Conservation (phyloP, 2,797 vertebrate genomes). For the Rhinatrema bivittatum region DNA sequence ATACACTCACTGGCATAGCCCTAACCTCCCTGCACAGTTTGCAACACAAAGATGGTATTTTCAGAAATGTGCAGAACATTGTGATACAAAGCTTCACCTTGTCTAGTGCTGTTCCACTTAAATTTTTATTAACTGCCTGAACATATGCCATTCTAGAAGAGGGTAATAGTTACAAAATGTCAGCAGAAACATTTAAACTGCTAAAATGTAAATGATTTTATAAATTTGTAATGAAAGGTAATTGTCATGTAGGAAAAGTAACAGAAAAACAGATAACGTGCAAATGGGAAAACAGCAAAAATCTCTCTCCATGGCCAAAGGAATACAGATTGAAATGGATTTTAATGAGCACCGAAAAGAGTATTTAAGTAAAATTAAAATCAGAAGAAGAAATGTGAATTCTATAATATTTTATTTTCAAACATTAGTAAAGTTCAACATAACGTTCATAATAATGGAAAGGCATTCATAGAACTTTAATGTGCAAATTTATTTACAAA, state of each 20-base stretch:
- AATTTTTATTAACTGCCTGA: conserved; percentile 86
- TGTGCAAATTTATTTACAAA: conserved; percentile 51
- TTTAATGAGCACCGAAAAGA: conserved; percentile 66
- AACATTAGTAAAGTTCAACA: conserved; percentile 64
- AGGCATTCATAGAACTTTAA: conserved; percentile 59
- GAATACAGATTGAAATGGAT: conserved; percentile 49
- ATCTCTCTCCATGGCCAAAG: conserved; percentile 49
- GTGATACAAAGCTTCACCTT: conserved; percentile 60
- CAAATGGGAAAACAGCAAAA: conserved; percentile 54
- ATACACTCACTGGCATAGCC: conserved; percentile 59
- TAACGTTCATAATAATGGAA: conserved; percentile 59
- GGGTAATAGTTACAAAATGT: conserved; percentile 94
- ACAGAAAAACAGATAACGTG: conserved; percentile 66
- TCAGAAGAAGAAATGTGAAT: conserved; percentile 60
- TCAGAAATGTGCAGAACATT: conserved; percentile 59
- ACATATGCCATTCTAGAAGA: conserved; percentile 83
- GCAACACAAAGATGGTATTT: conserved; percentile 68
- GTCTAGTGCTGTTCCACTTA: conserved; percentile 71
- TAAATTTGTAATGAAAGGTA: conserved; percentile 95
- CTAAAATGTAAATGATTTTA: conserved; percentile 88
- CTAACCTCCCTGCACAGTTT: conserved; percentile 63
- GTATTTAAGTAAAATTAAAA: conserved; percentile 64
- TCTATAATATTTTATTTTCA: conserved; percentile 68
- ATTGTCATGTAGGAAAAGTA: conserved; percentile 76
- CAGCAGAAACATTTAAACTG: conserved; percentile 86